phyloP scores from a whole-genome alignment of 2,113 vertebrate species.

The Gymnobelideus leadbeateri region DNA sequence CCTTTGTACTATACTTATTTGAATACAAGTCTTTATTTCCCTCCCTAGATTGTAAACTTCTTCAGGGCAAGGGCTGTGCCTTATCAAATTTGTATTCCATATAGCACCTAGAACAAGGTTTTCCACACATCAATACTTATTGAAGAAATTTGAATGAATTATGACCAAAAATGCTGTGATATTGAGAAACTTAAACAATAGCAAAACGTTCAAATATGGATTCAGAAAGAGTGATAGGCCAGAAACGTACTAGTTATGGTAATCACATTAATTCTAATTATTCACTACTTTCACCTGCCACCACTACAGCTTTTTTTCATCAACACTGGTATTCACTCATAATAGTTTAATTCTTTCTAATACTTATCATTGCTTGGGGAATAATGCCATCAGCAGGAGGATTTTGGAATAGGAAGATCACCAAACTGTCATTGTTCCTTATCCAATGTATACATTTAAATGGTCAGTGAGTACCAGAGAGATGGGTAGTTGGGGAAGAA shows the following conservation, averaged over 20 bases:
- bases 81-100: background rate
- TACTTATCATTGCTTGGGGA: background rate
- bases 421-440: background rate
- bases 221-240: background rate
- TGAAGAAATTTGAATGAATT: background rate
- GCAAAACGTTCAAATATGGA: background rate
- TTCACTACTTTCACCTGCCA: background rate
- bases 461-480: background rate
- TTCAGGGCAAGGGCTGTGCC: background rate
- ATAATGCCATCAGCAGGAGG: background rate
- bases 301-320: background rate
- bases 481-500: background rate
- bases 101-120: background rate
- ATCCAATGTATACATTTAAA: background rate
- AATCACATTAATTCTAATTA: background rate
- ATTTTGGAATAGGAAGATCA: background rate
- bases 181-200: background rate
- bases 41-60: background rate
- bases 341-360: background rate
- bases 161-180: background rate
- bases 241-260: background rate
- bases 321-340: background rate
- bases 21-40: background rate
- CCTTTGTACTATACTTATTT: background rate
- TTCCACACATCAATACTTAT: too few relatives aligned